Evolutionary conservation across 1,140 invertebrate species (phyloP), one percentile per base, ranked within the genome.

Genomic region (Oscheius sp.): DNA sequence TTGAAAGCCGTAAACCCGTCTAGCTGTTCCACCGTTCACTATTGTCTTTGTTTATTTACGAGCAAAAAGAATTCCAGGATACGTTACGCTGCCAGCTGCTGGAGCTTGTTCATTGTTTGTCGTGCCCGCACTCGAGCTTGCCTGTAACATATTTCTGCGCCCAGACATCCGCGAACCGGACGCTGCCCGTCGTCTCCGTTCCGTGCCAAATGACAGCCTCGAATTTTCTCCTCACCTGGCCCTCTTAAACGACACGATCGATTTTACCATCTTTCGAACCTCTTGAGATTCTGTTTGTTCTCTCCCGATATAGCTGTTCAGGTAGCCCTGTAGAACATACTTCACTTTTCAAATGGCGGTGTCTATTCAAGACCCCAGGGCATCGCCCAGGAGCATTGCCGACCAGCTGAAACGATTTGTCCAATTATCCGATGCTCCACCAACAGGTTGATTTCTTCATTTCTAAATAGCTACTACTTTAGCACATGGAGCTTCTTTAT

Each of bases 381-480:
- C 66, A 58, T 26, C 45, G 3, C 63, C 72, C 28, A 52, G 73
- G 15, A 29, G 45, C 38, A 62, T 77, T 55, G 68, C 64, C 35
- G 76, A 77, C 23, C 73, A 77, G 59, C 36, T 77, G 23, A 34
- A 61, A 63, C 65, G 73, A 38, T 77, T 77, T 34, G 62, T 77
- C 67, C 59, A 68, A 20, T 35, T 61, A 38, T 38, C 73, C 7
- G 76, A 77, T 46, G 59, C 65, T 26, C 75, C 76, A 18, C 55
- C 72, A 28, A 52, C 64, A 36, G 67, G 65, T 75, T 58, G 61
- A 66, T 32, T 32, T 36, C 32, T 29, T 38, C 49, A 72, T 49
- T 29, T 45, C 46, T 7, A 42, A 15, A 58, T 29, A 62, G 3
- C 23, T 29, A 26, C 62, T 38, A 2, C 55, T 71, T 63, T 34